These are phyloP conservation scores for Actinopyga echinites DNA, from an alignment of 53 echinoderm and acorn worm genomes.

Conservation along the genomic window DNA sequence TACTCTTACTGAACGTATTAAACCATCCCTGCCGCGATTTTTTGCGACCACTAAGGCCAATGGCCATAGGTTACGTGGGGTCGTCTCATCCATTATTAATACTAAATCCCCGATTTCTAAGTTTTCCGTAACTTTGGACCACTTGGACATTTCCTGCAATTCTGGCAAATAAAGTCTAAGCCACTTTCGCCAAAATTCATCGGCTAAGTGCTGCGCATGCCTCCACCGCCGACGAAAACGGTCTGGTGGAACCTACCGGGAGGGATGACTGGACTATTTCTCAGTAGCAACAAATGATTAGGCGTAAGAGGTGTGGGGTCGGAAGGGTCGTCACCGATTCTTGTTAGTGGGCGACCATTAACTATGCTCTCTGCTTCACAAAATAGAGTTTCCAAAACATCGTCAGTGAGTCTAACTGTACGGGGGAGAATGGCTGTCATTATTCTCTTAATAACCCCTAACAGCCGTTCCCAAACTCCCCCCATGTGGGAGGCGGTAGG, in stretches of 20 bases:
- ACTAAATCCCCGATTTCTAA: slow-evolving; percentile 44
- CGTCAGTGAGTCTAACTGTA: slow-evolving; percentile 47
- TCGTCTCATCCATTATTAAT: slow-evolving; percentile 38
- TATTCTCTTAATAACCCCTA: slow-evolving; percentile 43
- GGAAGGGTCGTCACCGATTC: slow-evolving; percentile 7
- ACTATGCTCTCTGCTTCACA: slow-evolving; percentile 55
- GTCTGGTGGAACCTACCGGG: slow-evolving; percentile 33
- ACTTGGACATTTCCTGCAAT: slow-evolving; percentile 44
- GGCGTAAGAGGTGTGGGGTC: slow-evolving; percentile 39
- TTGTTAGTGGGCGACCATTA: slow-evolving; percentile 46
- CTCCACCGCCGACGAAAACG: slow-evolving; percentile 24
- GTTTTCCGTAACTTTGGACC: slow-evolving; percentile 23
- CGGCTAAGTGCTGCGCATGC: slow-evolving; percentile 36
- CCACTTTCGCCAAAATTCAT: slow-evolving; percentile 16
- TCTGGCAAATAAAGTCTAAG: slow-evolving; percentile 29
- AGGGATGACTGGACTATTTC: slow-evolving; percentile 26
- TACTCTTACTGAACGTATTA: slow-evolving; percentile 37
- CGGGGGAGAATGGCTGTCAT: slow-evolving; percentile 50
- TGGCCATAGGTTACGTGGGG: slow-evolving; percentile 54
- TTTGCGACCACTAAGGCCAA: slow-evolving; percentile 26
- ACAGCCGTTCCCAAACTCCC: slow-evolving; percentile 38
- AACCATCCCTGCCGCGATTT: slow-evolving; percentile 34
- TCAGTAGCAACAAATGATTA: slow-evolving; percentile 45
- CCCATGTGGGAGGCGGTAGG: slow-evolving; percentile 46
- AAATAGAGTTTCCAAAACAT: slow-evolving; percentile 44